Percentiles rank a stretch among this genome's conserved stretches.
Evolutionary conservation across 2,113 vertebrate genomes (phyloP).

Genomic region (Xenus cinereus): DNA sequence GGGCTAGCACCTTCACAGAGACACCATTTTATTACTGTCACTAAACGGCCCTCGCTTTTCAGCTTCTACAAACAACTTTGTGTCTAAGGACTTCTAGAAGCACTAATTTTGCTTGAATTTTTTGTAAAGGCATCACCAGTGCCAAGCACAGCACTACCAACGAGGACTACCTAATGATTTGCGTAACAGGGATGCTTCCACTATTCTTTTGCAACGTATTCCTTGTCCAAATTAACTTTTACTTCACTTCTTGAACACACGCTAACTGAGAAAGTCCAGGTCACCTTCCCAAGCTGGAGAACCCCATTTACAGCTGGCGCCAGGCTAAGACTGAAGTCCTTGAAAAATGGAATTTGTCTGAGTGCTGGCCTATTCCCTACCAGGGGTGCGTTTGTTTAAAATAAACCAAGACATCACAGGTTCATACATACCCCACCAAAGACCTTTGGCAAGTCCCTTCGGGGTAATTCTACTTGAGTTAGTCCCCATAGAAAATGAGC

Average conservation of each 20-base stretch:
- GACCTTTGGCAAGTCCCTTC: neutral
- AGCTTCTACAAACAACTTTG: neutral
- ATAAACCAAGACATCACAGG: neutral
- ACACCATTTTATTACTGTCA: neutral
- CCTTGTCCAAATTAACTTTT: neutral
- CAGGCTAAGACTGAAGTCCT: neutral
- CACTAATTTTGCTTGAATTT: neutral
- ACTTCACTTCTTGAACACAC: neutral
- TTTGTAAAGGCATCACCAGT: neutral
- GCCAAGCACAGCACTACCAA: neutral
- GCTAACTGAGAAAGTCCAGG: neutral
- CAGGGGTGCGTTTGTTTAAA: neutral
- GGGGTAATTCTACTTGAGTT: neutral
- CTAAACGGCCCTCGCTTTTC: neutral
- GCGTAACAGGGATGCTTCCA: rapidly evolving
- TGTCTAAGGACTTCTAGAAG: neutral
- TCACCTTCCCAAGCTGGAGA: rapidly evolving
- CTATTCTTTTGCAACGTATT: neutral
- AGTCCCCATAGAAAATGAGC: neutral
- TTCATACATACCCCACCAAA: neutral
- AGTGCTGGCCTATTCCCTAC: neutral
- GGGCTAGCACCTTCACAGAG: neutral
- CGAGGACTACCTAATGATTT: neutral
- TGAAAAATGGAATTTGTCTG: neutral
- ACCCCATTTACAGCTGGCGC: neutral